Conservation (phyloP, 2,888 invertebrate species). For the Euproctis similis region DNA sequence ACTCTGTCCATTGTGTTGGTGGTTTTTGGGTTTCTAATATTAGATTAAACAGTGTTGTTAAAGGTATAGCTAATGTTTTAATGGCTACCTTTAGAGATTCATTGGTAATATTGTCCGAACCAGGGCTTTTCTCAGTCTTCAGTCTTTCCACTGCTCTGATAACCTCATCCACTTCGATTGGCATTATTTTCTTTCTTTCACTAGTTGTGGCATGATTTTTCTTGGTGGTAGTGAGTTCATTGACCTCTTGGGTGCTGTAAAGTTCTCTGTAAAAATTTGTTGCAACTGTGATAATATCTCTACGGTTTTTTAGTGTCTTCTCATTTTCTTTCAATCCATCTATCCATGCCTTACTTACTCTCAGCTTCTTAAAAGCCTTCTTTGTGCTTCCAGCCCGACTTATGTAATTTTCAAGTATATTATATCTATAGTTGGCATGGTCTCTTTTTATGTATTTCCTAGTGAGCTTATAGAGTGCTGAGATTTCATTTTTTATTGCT, state of each 20-base stretch:
- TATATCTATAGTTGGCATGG: background rate
- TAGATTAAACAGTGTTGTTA: background rate
- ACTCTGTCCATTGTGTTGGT: too few relatives aligned
- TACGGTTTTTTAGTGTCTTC: background rate
- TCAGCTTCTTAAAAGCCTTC: background rate
- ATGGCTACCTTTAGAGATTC: background rate
- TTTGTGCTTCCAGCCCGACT: background rate
- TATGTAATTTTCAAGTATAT: background rate
- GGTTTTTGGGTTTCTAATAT: too few relatives aligned
- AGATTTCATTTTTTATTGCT: background rate
- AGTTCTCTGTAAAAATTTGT: background rate
- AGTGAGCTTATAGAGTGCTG: too few relatives aligned
- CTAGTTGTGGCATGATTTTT: too few relatives aligned
- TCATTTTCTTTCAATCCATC: background rate
- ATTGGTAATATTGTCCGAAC: background rate
- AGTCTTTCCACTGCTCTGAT: too few relatives aligned
- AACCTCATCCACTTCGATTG: too few relatives aligned
- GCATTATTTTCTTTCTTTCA: too few relatives aligned
- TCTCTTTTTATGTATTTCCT: slow-evolving; percentile 1
- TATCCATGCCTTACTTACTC: background rate
- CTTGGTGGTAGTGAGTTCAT: too few relatives aligned
- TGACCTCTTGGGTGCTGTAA: background rate
- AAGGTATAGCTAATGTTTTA: background rate
- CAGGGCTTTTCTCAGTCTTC: too few relatives aligned
- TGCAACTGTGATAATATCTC: background rate